Evolutionary conservation across 2,797 vertebrate genomes (phyloP).

Genomic region (Crossoptilon crossoptilon): DNA sequence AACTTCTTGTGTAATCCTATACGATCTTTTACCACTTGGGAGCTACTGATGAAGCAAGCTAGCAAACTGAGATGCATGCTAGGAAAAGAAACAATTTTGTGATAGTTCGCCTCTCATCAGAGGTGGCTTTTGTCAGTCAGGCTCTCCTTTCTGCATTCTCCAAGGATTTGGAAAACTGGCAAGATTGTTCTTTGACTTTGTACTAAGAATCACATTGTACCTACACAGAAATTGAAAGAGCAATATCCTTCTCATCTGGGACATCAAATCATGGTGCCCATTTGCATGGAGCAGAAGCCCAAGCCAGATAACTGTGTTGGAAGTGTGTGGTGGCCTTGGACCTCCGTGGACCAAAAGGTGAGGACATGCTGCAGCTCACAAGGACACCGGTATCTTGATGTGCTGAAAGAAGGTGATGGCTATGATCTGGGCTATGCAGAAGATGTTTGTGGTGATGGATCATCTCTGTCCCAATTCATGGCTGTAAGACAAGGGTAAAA

Average conservation of each 20-base stretch:
- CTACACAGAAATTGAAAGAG: not conserved
- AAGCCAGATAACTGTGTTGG: not conserved
- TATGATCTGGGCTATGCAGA: not conserved
- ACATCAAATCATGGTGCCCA: not conserved
- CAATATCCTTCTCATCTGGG: not conserved
- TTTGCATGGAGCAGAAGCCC: not conserved
- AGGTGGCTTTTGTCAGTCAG: not conserved
- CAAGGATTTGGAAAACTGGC: not conserved
- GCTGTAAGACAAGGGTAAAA: not conserved
- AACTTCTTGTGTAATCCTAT: accelerated
- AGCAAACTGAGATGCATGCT: not conserved
- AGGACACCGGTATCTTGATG: not conserved
- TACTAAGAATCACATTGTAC: not conserved
- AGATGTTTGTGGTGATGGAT: not conserved
- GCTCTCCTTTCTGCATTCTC: accelerated
- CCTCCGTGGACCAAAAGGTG: not conserved
- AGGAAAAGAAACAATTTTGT: not conserved
- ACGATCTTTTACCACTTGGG: not conserved
- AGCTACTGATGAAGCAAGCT: accelerated
- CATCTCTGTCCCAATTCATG: not conserved
- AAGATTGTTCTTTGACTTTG: not conserved
- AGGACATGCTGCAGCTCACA: not conserved
- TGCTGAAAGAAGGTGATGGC: not conserved
- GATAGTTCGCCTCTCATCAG: not conserved
- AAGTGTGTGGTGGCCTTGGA: accelerated